Evolutionary conservation across 2,888 invertebrate species (phyloP), one percentile per base, ranked within the genome.

Genomic region (Sinhomidia bicolor): DNA sequence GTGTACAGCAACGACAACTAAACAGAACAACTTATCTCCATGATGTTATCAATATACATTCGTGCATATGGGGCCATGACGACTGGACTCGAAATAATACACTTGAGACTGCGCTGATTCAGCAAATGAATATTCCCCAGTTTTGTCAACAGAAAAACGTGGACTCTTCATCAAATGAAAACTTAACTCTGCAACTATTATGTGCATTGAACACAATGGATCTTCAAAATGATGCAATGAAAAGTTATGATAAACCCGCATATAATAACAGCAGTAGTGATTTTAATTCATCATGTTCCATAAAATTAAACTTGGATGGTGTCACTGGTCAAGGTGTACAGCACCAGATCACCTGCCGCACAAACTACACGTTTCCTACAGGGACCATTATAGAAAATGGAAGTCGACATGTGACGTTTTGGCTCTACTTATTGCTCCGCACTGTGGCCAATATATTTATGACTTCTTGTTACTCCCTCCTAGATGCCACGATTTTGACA

Each of bases 401-500:
- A n/a, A 90, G 90, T 68, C 86, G 83, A 12, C 68, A 82, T 0
- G 9, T 91, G 14, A 92, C 96, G 1, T 98, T 98, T 93, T 97
- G 97, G 95, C 95, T 96, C 89, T 98, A 98, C 93, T 97, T 98
- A 93, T 94, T 96, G 81, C 93, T 98, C 89, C 94, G 97, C 93
- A 96, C 98, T 92, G 94, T 97, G 92, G 97, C 96, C 0, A 97
- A 96, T 41, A 96, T 97, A 5, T 96, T 96, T 95, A 94, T 97
- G 93, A 96, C 96, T 5, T 97, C 97, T 36, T 96, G 97, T n/a
- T 96, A 97, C 0, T 97, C 97, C 12, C 96, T 98, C 84, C 96
- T 97, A 95, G 98, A 98, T 94, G 97, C 98, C 0, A 97, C 97
- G 90, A 97, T 97, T 0, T 94, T 98, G 90, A 96, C 96, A 10